phyloP scores from a whole-genome alignment of 2,888 invertebrate species.

The Thymelicus acteon region DNA sequence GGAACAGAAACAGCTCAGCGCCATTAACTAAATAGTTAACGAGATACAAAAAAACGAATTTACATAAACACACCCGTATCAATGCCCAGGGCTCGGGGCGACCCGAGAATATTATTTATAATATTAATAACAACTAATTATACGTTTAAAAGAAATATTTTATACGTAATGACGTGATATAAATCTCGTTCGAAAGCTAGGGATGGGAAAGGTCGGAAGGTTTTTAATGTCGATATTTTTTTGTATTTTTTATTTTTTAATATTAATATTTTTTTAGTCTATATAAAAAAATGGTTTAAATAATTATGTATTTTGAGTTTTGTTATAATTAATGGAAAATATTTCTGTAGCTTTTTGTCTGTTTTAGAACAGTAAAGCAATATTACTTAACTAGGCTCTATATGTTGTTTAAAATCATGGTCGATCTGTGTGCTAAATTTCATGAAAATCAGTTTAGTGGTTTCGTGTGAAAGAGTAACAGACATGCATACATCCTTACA shows the following conservation, averaged over 20 bases:
- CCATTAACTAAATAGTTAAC: conserved; percentile 42
- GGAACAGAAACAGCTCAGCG: conserved; percentile 19
- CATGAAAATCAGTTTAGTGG: no score
- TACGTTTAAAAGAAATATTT: conserved; percentile 83
- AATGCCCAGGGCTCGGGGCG: conserved; percentile 55
- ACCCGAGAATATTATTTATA: conserved; percentile 74
- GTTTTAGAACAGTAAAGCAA: no score
- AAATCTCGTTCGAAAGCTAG: conserved; percentile 73
- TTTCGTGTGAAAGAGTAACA: no score
- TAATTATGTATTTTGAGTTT: no score
- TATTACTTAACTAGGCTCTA: no score
- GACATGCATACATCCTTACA: no score
- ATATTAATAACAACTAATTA: conserved; percentile 84
- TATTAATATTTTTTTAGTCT: no score
- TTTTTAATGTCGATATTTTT: conserved; percentile 27
- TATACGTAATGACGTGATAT: conserved; percentile 83
- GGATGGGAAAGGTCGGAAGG: conserved; percentile 53
- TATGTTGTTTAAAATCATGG: no score
- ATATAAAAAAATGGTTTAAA: no score
- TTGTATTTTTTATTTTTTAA: not conserved
- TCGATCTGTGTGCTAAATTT: no score
- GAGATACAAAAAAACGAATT: conserved; percentile 51
- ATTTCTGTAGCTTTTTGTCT: no score
- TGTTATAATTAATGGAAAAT: no score
- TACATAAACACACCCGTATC: conserved; percentile 57